Conservation (phyloP, 2,888 invertebrate genomes). For the Willowsia nigromaculata region DNA sequence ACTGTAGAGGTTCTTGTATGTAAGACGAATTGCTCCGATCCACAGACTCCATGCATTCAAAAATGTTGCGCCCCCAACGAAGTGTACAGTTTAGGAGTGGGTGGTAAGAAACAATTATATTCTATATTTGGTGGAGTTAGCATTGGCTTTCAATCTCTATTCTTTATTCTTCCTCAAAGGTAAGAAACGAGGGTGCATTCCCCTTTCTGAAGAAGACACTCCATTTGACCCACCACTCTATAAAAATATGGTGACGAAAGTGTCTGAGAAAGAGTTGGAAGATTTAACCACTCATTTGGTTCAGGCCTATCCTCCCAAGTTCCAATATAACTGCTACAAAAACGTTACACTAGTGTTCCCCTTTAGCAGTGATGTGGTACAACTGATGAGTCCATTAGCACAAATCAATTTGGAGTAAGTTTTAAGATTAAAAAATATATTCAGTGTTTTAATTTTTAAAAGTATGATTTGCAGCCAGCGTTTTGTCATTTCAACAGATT, state of each 20-base stretch:
- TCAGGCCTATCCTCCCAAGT: conserved; percentile 75
- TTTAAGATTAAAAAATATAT: background rate
- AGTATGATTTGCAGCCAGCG: no score
- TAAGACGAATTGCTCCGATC: conserved; percentile 71
- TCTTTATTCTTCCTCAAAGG: no score
- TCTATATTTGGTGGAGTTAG: no score
- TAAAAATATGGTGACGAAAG: conserved; percentile 58
- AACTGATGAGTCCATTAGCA: conserved; percentile 73
- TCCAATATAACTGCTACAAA: conserved; percentile 73
- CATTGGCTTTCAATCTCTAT: no score
- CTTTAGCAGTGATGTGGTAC: conserved; percentile 68
- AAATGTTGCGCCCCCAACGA: conserved; percentile 73
- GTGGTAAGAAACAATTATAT: no score
- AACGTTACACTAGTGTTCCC: conserved; percentile 74
- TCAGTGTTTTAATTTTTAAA: background rate
- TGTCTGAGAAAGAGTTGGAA: conserved; percentile 48
- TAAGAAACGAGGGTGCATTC: conserved; percentile 69
- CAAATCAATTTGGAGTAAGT: conserved; percentile 74
- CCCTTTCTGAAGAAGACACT: conserved; percentile 44
- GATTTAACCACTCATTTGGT: conserved; percentile 66
- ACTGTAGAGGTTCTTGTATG: conserved; percentile 74
- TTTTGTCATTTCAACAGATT: conserved; percentile 50
- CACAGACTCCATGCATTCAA: conserved; percentile 68
- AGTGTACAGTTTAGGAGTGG: conserved; percentile 70
- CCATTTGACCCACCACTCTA: conserved; percentile 65